Base-by-base conservation (phyloP, 2,888 invertebrate species). In the Embidobia sp. region DNA sequence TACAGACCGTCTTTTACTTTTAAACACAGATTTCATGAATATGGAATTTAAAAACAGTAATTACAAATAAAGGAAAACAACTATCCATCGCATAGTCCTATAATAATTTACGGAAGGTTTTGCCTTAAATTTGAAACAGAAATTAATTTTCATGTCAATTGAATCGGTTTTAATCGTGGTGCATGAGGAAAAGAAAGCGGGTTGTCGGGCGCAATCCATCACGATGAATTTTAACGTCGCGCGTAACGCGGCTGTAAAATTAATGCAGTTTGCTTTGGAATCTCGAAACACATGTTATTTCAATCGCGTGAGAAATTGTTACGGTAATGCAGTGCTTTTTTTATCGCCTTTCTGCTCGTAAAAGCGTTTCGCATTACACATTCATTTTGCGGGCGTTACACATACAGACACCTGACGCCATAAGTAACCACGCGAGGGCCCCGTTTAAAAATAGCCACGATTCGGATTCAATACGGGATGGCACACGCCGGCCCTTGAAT, bases 221-320 rank as follows among this genome's bases (percentile, higher is more conserved):
- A 22, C 51, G 51, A 61, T 70, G 57, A 72, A 72, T 63, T 63
- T 46, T 55, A 72, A 70, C 49, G 19, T 46, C 44, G 59, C 66
- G 57, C 66, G 59, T 74, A 51, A 59, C 57, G 66, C 48, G 64
- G 57, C 37, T 64, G 49, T 73, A 57, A 57, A 73, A 73, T 64
- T 66, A 67, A 67, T 61, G 61, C 67, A 61, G 74, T 74, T 66
- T 67, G 59, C 61, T 74, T 51, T 51, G 66, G 64, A 73, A 64
- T 57, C 59, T 57, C 42, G 35, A 73, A 73, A 66, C 59, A 74
- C 66, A 46, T 66, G 64, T 74, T 66, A 51, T 61, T 74, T 74
- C 66, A 59, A 66, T 66, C 66, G 74, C 74, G 59, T 74, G 66
- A 59, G 66, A 74, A 74, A 66, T 74, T 74, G 59, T 66, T 66